These are phyloP conservation scores for Drosophila truncata DNA, from an alignment of 1,140 invertebrate species.

Conservation along the genomic window DNA sequence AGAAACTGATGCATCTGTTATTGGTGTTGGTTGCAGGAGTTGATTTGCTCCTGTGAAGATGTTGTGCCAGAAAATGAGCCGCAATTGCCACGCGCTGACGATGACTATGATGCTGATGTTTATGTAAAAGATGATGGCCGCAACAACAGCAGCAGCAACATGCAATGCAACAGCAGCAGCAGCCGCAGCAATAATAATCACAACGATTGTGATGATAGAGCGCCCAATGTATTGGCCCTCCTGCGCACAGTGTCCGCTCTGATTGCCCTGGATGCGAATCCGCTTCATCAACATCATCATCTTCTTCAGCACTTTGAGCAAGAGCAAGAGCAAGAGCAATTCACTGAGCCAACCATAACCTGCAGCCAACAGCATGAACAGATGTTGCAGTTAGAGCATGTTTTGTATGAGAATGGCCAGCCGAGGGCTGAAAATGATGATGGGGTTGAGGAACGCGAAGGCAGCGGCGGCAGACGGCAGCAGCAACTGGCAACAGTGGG, in stretches of 20 bases:
- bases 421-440: constrained; percentile 46
- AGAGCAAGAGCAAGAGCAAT: constrained; percentile 76
- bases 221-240: constrained; percentile 79
- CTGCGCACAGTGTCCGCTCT: constrained; percentile 77
- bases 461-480: constrained; percentile 37
- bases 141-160: constrained; percentile 16
- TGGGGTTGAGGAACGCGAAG: constrained; percentile 34
- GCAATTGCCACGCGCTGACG: constrained; percentile 65
- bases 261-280: constrained; percentile 82
- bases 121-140: constrained; percentile 63
- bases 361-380: constrained; percentile 85
- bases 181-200: constrained; percentile 57
- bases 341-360: constrained; percentile 64
- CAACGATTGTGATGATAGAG: constrained; percentile 20
- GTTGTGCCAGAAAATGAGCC: constrained; percentile 86
- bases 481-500: constrained; percentile 61
- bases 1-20: constrained; percentile 84
- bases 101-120: constrained; percentile 81
- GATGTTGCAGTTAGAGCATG: constrained; percentile 74
- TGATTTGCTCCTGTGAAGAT: constrained; percentile 91
- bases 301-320: constrained; percentile 68
- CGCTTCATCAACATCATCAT: constrained; percentile 81
- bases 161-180: constrained; percentile 30
- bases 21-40: constrained; percentile 90
- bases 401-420: constrained; percentile 69